Evolutionary conservation across 2,113 vertebrate species (phyloP), one percentile per base, ranked within the genome.

Genomic region (Stigmatopora nigra): DNA sequence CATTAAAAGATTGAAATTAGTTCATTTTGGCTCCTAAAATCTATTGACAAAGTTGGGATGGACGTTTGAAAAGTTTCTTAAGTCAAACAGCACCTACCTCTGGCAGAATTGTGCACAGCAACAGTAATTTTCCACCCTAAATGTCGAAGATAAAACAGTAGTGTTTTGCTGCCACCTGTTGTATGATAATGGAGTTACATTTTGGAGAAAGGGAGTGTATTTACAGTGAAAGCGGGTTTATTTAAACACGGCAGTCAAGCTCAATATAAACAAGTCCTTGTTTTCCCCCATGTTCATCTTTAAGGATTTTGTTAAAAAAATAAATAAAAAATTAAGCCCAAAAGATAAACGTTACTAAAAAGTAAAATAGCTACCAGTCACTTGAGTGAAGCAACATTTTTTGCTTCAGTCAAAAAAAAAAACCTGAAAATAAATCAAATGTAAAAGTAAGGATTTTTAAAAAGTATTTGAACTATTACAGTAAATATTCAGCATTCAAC

Each of bases 161-260:
- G 19, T 0, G 70, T 41, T 75, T 0, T 85, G 84, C 77, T 83
- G 84, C 78, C 44, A 58, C 69, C 84, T 86, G 51, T 80, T 79
- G 85, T 71, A 67, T 31, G 56, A 9, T 70, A 12, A 22, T 22
- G n/a, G 67, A 45, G 44, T 22, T 7, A 20, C 14, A 56, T 6
- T 16, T 15, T 48, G 14, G 5, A 16, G 11, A 14, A 76, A 17
- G 45, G 59, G 0, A 15, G 13, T 7, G 36, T 7, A 31, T 31
- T 31, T 69, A 81, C 73, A 80, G 79, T 89, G 85, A 81, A 79
- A 58, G 87, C 90, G 88, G 87, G 88, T 90, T 58, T 85, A 93
- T 87, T 84, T 93, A 95, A 97, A 97, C 94, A 94, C 91, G 83
- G 92, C 94, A 92, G 91, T 91, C 93, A 95, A 95, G 91, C 91